Base-by-base conservation (phyloP, 2,797 vertebrate species). In the Typhlichthys subterraneus region DNA sequence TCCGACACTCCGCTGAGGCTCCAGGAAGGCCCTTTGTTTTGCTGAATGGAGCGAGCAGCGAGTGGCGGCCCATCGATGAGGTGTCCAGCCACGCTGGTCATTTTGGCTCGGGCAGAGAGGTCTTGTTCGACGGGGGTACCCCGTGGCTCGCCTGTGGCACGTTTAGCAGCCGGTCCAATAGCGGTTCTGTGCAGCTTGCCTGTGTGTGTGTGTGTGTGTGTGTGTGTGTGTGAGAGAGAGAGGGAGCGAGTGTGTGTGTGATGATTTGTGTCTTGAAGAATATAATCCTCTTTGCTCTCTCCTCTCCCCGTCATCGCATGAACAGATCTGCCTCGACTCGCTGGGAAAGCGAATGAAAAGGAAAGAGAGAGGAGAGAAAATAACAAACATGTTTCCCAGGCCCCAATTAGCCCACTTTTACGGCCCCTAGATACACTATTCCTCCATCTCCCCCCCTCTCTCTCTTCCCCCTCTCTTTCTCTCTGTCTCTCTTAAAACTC, bases 341-440 rank as follows among this genome's bases (percentile, higher is more conserved):
- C 83, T 88, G 87, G 81, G 83, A 77, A 83, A 80, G 65, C 74
- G 59, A 80, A 82, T 72, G 73, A 50, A 62, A 63, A 19, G 68
- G 63, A 65, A 70, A 71, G 72, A 59, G 64, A 82, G 79, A 17
- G 54, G 65, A 63, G 60, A 64, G 57, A 82, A 73, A 87, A 85
- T 23, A 87, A 89, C 75, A 88, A 89, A 89, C 81, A 87, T 81
- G 73, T 88, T 91, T 92, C 85, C 79, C 88, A 90, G 82, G 83
- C 80, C 73, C 87, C 85, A 90, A 90, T 89, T 91, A 91, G 81
- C 78, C 81, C 64, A 73, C 72, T 87, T 89, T 83, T 84, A 77
- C 72, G 86, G 75, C 82, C 87, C 81, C 75, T 67, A 80, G 84
- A 87, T 85, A 84, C 80, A 65, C 72, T 82, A 70, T 70, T 64